Evolutionary conservation across 2,888 invertebrate species (phyloP).

Genomic region (Temnothorax ravouxi): DNA sequence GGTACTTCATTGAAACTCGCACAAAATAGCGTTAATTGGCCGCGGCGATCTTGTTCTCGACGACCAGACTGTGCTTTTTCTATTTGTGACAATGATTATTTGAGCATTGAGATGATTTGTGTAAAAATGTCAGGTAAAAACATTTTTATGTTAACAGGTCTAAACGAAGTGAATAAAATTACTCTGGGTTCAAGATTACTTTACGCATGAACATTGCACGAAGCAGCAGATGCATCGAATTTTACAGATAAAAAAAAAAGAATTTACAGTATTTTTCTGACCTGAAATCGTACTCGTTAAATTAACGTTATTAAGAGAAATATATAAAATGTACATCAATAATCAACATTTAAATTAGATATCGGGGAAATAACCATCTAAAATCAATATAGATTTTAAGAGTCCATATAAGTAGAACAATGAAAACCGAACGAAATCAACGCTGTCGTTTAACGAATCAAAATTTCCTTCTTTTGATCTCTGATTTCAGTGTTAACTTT

Average conservation of each 20-base stretch:
- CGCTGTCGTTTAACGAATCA: background rate
- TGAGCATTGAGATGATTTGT: no score
- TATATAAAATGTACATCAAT: background rate
- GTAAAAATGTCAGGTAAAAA: background rate
- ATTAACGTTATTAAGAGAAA: background rate
- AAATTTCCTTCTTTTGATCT: background rate
- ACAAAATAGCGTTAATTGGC: slow-evolving; percentile 18
- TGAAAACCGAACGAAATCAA: background rate
- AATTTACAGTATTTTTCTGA: background rate
- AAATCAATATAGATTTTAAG: background rate
- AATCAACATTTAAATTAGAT: slow-evolving; percentile 6
- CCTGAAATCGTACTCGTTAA: background rate
- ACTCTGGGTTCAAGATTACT: background rate
- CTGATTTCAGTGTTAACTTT: background rate
- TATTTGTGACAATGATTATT: background rate
- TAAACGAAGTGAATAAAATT: background rate
- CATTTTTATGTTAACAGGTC: background rate
- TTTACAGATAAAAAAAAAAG: background rate
- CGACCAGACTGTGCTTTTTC: background rate
- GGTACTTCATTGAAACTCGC: slow-evolving; percentile 34
- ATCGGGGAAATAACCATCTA: background rate
- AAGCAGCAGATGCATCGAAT: background rate
- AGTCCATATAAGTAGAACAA: background rate
- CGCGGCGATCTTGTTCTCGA: slow-evolving; percentile 15
- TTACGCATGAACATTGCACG: background rate